Conservation (phyloP, 1,140 invertebrate species). For the Meloidogyne floridensis region DNA sequence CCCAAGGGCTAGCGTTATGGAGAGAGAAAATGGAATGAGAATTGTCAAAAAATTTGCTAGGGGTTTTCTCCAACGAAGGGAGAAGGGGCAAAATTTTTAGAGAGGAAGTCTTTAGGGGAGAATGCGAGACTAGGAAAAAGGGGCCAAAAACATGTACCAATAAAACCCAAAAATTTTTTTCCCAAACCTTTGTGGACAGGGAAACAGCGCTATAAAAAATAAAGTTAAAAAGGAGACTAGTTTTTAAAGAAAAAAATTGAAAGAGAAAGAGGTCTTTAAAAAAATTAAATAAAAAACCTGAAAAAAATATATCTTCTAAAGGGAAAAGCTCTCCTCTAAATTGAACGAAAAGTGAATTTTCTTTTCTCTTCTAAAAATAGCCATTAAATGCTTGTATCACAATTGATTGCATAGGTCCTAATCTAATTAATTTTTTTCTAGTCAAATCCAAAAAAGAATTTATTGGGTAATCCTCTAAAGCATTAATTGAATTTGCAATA, state of each 20-base stretch:
- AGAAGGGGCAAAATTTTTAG: no score
- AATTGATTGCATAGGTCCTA: slow-evolving; percentile 42
- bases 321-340: no score
- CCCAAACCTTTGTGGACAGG: no score
- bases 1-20: neutral
- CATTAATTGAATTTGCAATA: neutral
- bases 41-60: no score
- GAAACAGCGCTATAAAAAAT: no score
- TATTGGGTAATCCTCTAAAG: neutral
- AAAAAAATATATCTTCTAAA: slow-evolving; percentile 1
- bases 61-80: no score
- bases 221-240: neutral
- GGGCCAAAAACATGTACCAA: no score
- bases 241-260: neutral
- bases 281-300: neutral
- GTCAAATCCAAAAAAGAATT: slow-evolving; percentile 4
- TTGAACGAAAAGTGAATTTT: no score
- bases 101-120: no score
- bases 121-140: no score
- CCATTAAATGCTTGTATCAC: slow-evolving; percentile 35
- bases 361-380: neutral
- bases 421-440: neutral
- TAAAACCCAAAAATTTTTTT: no score
- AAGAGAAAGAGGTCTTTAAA: neutral
- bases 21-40: neutral